Evolutionary conservation across 1,140 invertebrate genomes (phyloP).

Genomic region (Triops longicaudatus): DNA sequence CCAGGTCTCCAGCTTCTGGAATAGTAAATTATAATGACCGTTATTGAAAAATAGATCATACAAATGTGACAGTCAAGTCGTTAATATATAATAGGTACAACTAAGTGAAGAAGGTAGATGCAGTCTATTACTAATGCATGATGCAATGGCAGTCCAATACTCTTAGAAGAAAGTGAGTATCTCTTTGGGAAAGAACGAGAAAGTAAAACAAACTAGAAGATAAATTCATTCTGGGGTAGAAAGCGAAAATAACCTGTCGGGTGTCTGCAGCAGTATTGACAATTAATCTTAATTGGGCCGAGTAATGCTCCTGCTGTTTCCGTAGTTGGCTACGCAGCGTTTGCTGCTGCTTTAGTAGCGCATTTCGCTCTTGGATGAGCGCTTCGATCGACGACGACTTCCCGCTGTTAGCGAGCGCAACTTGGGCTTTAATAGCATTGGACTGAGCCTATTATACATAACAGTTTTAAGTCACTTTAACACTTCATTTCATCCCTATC

Average conservation of each 20-base stretch:
- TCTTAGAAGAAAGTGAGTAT: no score
- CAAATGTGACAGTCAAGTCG: not conserved
- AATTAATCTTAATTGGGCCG: not conserved
- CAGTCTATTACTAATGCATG: no score
- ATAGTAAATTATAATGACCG: not conserved
- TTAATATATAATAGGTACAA: not conserved
- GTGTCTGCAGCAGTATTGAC: not conserved
- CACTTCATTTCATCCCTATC: not conserved
- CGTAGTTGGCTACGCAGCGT: not conserved
- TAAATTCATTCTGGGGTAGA: not conserved
- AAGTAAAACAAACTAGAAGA: not conserved
- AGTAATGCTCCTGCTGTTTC: not conserved
- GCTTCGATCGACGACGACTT: not conserved
- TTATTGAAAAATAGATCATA: not conserved
- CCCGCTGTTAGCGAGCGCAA: not conserved
- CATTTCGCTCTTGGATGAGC: not conserved
- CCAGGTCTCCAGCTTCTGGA: not conserved
- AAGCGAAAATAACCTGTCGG: not conserved
- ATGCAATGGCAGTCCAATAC: no score
- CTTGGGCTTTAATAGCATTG: not conserved
- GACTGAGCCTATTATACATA: constrained; percentile 1
- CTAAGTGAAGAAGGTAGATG: no score
- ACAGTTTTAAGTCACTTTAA: not conserved
- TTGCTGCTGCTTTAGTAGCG: not conserved
- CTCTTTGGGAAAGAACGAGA: not conserved